phyloP scores from a whole-genome alignment of 2,797 vertebrate genomes.

The Leucoraja ocellata region DNA sequence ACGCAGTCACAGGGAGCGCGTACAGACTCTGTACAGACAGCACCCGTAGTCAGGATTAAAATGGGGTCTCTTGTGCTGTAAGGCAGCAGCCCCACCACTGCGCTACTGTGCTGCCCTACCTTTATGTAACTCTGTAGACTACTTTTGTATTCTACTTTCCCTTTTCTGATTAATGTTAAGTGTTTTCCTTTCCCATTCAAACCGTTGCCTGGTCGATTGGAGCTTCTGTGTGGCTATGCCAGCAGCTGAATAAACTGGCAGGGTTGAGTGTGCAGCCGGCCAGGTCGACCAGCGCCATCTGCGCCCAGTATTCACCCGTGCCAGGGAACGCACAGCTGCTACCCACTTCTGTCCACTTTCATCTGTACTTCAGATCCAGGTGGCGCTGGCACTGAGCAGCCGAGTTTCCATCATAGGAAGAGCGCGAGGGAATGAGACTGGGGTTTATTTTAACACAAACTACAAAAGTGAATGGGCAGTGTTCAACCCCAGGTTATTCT shows the following conservation, averaged over 20 bases:
- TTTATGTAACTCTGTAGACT: too few species aligned
- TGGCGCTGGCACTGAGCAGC: background rate
- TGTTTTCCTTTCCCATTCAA: background rate
- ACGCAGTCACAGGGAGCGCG: too few species aligned
- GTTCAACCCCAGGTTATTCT: background rate
- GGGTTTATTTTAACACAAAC: background rate
- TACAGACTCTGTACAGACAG: too few species aligned
- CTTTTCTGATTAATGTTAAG: too few species aligned
- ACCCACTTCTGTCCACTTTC: background rate
- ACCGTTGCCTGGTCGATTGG: background rate
- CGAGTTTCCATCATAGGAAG: background rate
- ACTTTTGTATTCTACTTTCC: too few species aligned
- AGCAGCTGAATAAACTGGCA: constrained; percentile 24
- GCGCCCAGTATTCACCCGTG: background rate
- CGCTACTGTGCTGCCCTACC: too few species aligned
- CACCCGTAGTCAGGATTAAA: too few species aligned
- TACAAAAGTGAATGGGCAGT: background rate
- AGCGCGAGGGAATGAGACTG: background rate
- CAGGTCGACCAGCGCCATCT: background rate
- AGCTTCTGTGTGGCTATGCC: constrained; percentile 12
- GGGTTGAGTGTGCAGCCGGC: background rate
- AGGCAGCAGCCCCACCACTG: too few species aligned
- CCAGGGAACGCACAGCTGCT: background rate
- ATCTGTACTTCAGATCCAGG: background rate
- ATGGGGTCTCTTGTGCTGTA: too few species aligned